A percentile compares a stretch with the other conserved stretches of the same genome.
Conservation (phyloP, 2,113 vertebrate species). For the Bufo bufo region DNA sequence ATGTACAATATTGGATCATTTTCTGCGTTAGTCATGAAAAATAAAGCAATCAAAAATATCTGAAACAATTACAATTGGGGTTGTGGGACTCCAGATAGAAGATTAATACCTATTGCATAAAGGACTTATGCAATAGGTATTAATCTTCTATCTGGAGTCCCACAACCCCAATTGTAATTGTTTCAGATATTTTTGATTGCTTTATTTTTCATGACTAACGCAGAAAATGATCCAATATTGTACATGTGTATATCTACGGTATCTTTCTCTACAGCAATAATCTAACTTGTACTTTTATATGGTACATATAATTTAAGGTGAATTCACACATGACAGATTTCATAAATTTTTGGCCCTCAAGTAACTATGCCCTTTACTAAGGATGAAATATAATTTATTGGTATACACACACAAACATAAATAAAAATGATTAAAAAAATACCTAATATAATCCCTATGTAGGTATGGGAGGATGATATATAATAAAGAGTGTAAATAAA, state of each 20-base stretch:
- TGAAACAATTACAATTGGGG: background rate
- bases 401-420: no score
- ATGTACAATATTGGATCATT: background rate
- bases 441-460: no score
- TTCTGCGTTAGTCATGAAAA: background rate
- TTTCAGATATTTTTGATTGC: background rate
- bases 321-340: no score
- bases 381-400: no score
- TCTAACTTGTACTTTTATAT: background rate
- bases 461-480: no score
- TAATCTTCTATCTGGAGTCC: background rate
- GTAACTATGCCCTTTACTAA: no score
- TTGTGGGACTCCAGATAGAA: background rate
- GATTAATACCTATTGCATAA: constrained; percentile 22
- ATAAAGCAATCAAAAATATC: background rate
- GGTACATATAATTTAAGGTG: no score
- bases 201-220: background rate
- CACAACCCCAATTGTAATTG: background rate
- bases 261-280: background rate
- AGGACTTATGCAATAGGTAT: constrained; percentile 12
- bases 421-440: no score
- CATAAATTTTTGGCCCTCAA: no score
- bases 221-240: background rate
- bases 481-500: no score
- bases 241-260: no score